Conservation (phyloP, 2,797 vertebrate genomes). For the Parambassis ranga region DNA sequence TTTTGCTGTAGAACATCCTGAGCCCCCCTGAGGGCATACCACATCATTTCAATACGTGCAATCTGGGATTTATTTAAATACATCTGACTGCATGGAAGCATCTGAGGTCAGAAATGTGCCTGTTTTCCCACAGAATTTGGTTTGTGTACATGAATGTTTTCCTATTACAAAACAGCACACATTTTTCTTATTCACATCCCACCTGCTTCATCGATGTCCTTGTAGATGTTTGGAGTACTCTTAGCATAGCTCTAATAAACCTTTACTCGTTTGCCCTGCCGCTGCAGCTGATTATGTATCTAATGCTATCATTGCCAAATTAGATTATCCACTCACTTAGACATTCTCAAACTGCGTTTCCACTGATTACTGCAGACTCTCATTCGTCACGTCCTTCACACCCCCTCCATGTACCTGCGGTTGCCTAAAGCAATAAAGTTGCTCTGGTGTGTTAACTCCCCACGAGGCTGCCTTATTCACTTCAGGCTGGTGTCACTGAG, state of each 20-base stretch:
- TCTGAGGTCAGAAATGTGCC: background rate
- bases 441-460: conserved; percentile 46
- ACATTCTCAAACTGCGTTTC: conserved; percentile 24
- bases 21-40: background rate
- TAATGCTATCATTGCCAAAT: conserved; percentile 46
- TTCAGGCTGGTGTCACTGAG: conserved; percentile 38
- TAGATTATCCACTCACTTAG: conserved; percentile 32
- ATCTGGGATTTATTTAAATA: background rate
- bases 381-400: conserved; percentile 56
- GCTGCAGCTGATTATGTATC: conserved; percentile 42
- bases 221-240: conserved; percentile 20
- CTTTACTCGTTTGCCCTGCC: conserved; percentile 25
- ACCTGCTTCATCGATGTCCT: conserved; percentile 11
- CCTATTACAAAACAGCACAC: background rate
- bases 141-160: background rate
- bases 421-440: conserved; percentile 56
- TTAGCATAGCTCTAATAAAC: conserved; percentile 16
- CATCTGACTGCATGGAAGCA: background rate
- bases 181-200: background rate
- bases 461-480: conserved; percentile 34
- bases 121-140: background rate
- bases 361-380: conserved; percentile 44
- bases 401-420: conserved; percentile 32
- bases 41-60: background rate
- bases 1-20: background rate